Evolutionary conservation across 2,888 invertebrate species (phyloP).

Genomic region (Phytoseiulus persimilis): DNA sequence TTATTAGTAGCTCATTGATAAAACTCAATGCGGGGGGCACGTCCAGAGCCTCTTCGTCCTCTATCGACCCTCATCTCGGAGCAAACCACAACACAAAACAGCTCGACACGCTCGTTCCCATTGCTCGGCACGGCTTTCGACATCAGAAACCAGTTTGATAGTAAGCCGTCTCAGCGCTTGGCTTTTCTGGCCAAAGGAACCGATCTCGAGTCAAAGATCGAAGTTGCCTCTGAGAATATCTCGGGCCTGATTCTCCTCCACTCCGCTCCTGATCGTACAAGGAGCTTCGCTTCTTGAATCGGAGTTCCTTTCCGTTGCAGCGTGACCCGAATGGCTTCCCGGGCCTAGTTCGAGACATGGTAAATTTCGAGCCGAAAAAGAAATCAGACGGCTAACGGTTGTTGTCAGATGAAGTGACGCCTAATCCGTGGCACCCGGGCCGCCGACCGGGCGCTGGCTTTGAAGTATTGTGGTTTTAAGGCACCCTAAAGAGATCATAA

Average conservation of each 20-base stretch:
- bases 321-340: too few species aligned
- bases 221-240: too few species aligned
- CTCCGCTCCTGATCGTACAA: too few species aligned
- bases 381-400: background rate
- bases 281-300: too few species aligned
- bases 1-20: slow-evolving; percentile 5
- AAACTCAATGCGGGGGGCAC: background rate
- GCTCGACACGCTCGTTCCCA: background rate
- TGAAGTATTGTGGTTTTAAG: background rate
- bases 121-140: background rate
- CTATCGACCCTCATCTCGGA: background rate
- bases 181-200: background rate
- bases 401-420: background rate
- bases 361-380: background rate
- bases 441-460: background rate
- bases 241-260: too few species aligned
- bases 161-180: background rate
- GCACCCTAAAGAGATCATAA: slow-evolving; percentile 35
- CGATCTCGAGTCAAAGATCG: too few species aligned
- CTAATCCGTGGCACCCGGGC: background rate
- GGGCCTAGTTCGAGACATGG: background rate
- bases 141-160: background rate
- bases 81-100: background rate
- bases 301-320: too few species aligned
- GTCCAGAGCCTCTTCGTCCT: background rate